Conservation (phyloP, 2,888 invertebrate species). For the Dicyrtoma fusca region DNA sequence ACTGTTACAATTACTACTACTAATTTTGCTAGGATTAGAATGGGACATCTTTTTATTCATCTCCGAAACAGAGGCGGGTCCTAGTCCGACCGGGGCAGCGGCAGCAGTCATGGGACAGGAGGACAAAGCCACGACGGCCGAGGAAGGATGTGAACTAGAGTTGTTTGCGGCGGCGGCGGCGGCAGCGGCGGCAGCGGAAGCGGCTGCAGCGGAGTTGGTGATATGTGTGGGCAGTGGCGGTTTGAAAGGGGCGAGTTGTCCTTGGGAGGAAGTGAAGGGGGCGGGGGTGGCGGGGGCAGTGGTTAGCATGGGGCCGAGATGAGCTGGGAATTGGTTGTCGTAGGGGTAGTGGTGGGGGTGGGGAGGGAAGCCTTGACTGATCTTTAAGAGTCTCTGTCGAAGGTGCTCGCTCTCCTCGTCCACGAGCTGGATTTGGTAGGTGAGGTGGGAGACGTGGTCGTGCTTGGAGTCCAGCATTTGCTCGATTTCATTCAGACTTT, state of each 20-base stretch:
- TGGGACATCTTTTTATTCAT: no score
- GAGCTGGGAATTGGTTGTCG: not conserved
- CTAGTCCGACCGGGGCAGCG: not conserved
- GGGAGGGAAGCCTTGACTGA: conserved; percentile 26
- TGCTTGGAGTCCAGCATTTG: conserved; percentile 57
- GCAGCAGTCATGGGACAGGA: not conserved
- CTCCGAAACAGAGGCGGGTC: no score
- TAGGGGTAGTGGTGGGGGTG: conserved; percentile 8
- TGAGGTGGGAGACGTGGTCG: conserved; percentile 45
- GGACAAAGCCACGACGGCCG: no score
- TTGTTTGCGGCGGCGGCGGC: not conserved
- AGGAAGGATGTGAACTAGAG: no score
- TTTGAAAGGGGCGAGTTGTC: not conserved
- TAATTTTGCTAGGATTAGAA: not conserved
- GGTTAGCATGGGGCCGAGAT: not conserved
- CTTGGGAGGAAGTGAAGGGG: not conserved
- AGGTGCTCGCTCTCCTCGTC: conserved; percentile 47
- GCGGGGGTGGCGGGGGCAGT: not conserved
- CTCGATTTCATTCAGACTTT: conserved; percentile 57
- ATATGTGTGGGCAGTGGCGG: no score
- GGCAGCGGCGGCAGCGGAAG: not conserved
- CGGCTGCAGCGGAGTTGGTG: not conserved
- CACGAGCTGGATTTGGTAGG: conserved; percentile 46
- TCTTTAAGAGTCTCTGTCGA: conserved; percentile 35
- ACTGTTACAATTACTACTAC: not conserved